Conservation (phyloP, 1,140 invertebrate genomes). For the Bombus impatiens region DNA sequence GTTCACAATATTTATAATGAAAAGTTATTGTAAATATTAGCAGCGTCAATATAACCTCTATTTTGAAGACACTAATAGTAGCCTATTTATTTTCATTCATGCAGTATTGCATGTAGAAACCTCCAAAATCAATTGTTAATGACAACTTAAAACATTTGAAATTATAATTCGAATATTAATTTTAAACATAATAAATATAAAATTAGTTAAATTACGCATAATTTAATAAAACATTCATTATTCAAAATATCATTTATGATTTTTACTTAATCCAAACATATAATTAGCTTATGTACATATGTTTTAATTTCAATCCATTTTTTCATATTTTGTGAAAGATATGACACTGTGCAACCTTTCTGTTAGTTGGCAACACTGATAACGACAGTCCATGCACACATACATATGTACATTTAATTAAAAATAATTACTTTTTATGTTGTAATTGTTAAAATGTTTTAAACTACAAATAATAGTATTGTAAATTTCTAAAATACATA, state of each 20-base stretch:
- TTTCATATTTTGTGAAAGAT: constrained; percentile 21
- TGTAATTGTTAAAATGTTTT: neutral
- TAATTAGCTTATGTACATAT: neutral
- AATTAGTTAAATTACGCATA: neutral
- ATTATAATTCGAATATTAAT: neutral
- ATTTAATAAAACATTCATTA: neutral
- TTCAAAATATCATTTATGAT: neutral
- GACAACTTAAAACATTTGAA: neutral
- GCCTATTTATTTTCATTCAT: neutral
- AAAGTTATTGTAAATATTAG: neutral
- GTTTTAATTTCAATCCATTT: neutral
- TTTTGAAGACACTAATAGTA: neutral
- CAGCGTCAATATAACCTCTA: constrained; percentile 20
- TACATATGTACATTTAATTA: neutral
- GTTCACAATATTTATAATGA: neutral
- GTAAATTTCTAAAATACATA: neutral
- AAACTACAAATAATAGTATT: too few species aligned
- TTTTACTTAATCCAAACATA: neutral
- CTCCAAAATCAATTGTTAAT: neutral
- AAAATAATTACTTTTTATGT: constrained; percentile 3
- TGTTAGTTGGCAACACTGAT: constrained; percentile 36
- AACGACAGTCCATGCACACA: neutral
- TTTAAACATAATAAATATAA: neutral
- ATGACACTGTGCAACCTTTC: neutral
- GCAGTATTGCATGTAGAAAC: neutral